Evolutionary conservation across 2,888 invertebrate species (phyloP).

Genomic region (Drosophila seclusa): DNA sequence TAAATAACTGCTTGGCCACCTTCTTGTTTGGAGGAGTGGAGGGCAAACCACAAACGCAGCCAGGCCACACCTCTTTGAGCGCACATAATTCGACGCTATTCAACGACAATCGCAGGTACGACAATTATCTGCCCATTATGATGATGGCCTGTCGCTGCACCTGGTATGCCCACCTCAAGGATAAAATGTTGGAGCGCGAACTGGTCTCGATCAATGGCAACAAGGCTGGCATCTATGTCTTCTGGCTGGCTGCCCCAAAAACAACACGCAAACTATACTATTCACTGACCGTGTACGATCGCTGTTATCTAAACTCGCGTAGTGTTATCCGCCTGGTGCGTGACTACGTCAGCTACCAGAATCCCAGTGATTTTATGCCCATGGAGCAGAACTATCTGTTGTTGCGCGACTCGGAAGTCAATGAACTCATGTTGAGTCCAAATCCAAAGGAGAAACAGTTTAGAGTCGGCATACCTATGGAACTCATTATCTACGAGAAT

Average conservation of each 20-base stretch:
- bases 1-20: slow-evolving; percentile 31
- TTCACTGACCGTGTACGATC: slow-evolving; percentile 55
- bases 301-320: slow-evolving; percentile 34
- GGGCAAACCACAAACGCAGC: slow-evolving; percentile 6
- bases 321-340: slow-evolving; percentile 48
- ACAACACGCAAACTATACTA: slow-evolving; percentile 39
- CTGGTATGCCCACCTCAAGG: slow-evolving; percentile 52
- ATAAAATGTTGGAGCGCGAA: slow-evolving; percentile 37
- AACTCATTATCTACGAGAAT: slow-evolving; percentile 41
- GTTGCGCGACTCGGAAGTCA: slow-evolving; percentile 47
- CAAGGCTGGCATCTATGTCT: slow-evolving; percentile 43
- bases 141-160: slow-evolving; percentile 47
- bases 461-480: slow-evolving; percentile 33
- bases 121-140: slow-evolving; percentile 47
- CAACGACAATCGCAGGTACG: slow-evolving; percentile 12
- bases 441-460: not conserved
- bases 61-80: slow-evolving; percentile 23
- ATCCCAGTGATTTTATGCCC: slow-evolving; percentile 53
- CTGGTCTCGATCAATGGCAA: slow-evolving; percentile 11
- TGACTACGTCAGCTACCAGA: slow-evolving; percentile 34
- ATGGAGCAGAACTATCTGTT: slow-evolving; percentile 46
- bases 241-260: slow-evolving; percentile 57
- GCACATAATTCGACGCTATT: slow-evolving; percentile 35
- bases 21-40: slow-evolving; percentile 49
- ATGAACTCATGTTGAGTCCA: slow-evolving; percentile 1